Conservation (phyloP, 2,888 invertebrate species). For the Sinodicranocentrus sp. region DNA sequence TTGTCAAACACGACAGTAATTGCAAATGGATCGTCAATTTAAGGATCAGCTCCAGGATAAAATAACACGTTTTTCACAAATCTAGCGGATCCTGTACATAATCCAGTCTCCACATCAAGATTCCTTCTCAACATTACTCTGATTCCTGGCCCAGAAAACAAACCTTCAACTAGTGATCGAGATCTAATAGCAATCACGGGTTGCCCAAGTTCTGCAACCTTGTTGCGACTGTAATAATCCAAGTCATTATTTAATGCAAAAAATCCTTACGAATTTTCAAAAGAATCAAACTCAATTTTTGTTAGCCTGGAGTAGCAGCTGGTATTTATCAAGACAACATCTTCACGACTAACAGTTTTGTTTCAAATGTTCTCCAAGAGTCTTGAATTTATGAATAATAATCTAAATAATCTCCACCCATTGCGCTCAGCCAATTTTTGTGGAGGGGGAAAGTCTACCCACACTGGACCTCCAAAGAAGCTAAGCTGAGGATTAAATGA, state of each 20-base stretch:
- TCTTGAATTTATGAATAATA: not conserved
- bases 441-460: not conserved
- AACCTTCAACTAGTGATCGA: not conserved
- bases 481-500: not conserved
- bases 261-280: not conserved
- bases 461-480: not conserved
- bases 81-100: not conserved
- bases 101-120: not conserved
- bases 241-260: not conserved
- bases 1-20: constrained; percentile 15
- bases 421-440: not conserved
- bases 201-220: not conserved
- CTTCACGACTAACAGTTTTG: not conserved
- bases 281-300: not conserved
- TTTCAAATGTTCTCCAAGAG: not conserved
- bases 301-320: not conserved
- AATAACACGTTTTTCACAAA: not conserved
- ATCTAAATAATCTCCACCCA: not conserved
- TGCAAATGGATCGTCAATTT: not conserved
- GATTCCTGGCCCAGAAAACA: not conserved
- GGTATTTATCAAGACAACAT: not conserved
- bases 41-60: not conserved
- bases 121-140: not conserved
- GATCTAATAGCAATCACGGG: not conserved
- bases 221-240: not conserved